A percentile compares a stretch with the other conserved stretches of the same genome.
Conservation (phyloP, 1,140 invertebrate genomes). For the Musca vetustissima region DNA sequence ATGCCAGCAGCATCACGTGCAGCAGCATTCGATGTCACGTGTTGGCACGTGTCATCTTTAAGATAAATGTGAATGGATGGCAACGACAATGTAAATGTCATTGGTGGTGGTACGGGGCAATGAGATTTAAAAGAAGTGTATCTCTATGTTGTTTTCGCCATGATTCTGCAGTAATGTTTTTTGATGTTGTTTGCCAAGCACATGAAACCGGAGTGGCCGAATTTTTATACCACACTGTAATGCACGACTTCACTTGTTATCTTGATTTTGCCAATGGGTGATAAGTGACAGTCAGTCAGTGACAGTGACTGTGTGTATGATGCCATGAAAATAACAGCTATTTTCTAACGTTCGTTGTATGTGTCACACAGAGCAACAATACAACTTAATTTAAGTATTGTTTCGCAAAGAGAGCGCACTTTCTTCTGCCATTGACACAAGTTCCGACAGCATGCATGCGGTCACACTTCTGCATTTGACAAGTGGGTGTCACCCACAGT, state of each 20-base stretch:
- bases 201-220: no score
- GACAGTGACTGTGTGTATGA: no score
- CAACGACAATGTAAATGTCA: not conserved
- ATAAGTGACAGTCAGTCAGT: not conserved
- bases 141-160: not conserved
- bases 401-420: not conserved
- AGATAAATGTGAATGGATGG: constrained; percentile 6
- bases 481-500: constrained; percentile 17
- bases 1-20: not conserved
- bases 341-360: not conserved
- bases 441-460: not conserved
- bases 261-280: constrained; percentile 12
- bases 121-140: constrained; percentile 1
- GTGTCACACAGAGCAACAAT: constrained; percentile 1
- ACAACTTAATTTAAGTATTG: constrained; percentile 1
- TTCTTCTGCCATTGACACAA: constrained; percentile 6
- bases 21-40: constrained; percentile 5
- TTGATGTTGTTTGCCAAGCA: not conserved
- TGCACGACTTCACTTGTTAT: constrained; percentile 16
- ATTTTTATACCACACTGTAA: no score
- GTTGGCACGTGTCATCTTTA: constrained; percentile 14
- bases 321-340: not conserved
- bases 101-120: no score
- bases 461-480: constrained; percentile 22
- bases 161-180: constrained; percentile 8